Evolutionary conservation across 2,888 invertebrate species (phyloP).

Genomic region (Autographa gamma): DNA sequence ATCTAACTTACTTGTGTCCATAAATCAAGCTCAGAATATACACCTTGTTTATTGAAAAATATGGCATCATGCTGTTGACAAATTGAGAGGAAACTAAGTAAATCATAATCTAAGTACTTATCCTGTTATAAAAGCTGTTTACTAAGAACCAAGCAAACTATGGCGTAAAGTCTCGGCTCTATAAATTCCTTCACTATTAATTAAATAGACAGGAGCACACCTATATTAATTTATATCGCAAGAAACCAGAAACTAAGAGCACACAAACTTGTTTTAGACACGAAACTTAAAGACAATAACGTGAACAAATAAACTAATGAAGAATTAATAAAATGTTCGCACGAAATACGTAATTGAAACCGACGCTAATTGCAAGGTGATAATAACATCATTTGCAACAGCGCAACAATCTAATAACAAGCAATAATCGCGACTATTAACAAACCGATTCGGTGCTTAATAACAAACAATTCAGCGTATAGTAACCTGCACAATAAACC

Average conservation of each 20-base stretch:
- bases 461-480: constrained; percentile 60
- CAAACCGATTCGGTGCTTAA: constrained; percentile 51
- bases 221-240: constrained; percentile 7
- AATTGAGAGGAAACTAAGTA: constrained; percentile 40
- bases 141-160: constrained; percentile 19
- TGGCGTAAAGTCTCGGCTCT: constrained; percentile 9
- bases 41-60: constrained; percentile 49
- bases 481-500: constrained; percentile 67
- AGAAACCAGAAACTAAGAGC: constrained; percentile 5
- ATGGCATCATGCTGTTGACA: constrained; percentile 46
- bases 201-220: background rate
- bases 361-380: constrained; percentile 30
- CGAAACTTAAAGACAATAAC: background rate
- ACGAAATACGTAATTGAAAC: constrained; percentile 14
- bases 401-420: constrained; percentile 30
- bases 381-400: constrained; percentile 27
- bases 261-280: background rate
- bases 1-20: constrained; percentile 35
- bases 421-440: constrained; percentile 54
- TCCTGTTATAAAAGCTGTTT: constrained; percentile 25
- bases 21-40: constrained; percentile 45
- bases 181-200: background rate
- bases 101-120: constrained; percentile 37
- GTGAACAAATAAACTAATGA: background rate
- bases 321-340: constrained; percentile 3